Evolutionary conservation across 2,888 invertebrate species (phyloP), one percentile per base, ranked within the genome.

Genomic region (Chydorus sphaericus): DNA sequence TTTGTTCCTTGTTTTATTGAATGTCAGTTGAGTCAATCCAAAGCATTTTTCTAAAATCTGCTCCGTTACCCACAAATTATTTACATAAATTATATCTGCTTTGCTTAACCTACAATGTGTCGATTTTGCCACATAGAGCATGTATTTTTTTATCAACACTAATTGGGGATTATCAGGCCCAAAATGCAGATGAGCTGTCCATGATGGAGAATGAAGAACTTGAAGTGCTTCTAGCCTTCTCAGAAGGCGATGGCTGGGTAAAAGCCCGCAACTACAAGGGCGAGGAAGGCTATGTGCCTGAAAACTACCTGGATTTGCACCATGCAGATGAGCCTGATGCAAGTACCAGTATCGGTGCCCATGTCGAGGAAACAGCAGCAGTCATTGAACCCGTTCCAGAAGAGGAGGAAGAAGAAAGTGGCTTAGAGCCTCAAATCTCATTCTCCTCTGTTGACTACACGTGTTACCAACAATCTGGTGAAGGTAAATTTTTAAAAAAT

Each of bases 371-470:
- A 18, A 33, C 31, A 16, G 52, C 31, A 23, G 33, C 31, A 26
- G 50, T 37, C 14, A 28, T 52, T 16, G 37, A 28, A 8, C 51
- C 31, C 8, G 56, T 38, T 16, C 28, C 16, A 20, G 33, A 31
- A 18, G 30, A 20, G n/a, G 50, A 52, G 23, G 52, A 52, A 23
- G 33, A 52, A 26, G 37, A 28, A 8, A n/a, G n/a, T 84, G 60
- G 85, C 84, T 74, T 88, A 60, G 81, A 81, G 55, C 79, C 85
- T 54, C 89, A 90, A 70, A 89, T 91, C 62, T 91, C 90, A 11
- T 91, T 92, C 72, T 90, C 90, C 38, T 90, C 91, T 8, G 90
- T 91, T 60, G 92, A 92, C 72, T 92, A 92, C 70, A 89, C 88
- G 7, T 67, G 85, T 84, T 81, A 90, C 61, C 87, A 88, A 67